phyloP scores from a whole-genome alignment of 2,888 invertebrate genomes.

The Digitonthophagus gazella region DNA sequence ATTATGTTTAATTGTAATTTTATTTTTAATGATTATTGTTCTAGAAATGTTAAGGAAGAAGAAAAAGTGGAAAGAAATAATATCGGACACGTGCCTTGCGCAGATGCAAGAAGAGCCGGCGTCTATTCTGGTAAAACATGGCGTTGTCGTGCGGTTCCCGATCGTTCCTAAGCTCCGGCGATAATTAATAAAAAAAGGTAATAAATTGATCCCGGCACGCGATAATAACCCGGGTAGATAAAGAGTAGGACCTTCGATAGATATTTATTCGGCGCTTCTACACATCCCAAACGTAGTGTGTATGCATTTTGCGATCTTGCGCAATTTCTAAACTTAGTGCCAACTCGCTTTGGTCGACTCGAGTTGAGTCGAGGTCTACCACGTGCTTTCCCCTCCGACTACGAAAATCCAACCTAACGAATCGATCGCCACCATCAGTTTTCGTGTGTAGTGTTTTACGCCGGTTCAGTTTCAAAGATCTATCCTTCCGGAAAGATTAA shows the following conservation, averaged over 20 bases:
- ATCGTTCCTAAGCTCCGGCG: background rate
- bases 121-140: background rate
- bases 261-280: background rate
- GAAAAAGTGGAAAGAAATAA: background rate
- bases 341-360: background rate
- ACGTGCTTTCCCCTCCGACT: slow-evolving; percentile 8
- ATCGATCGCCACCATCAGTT: background rate
- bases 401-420: background rate
- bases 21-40: background rate
- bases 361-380: slow-evolving; percentile 2
- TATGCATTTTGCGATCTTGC: background rate
- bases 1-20: background rate
- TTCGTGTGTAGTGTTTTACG: background rate
- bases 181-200: background rate
- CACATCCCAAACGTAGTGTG: too few relatives aligned
- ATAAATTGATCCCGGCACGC: background rate
- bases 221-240: background rate
- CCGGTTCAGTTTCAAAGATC: background rate
- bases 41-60: background rate
- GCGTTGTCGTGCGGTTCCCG: background rate
- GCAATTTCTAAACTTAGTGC: slow-evolving; percentile 13
- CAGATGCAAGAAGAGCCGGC: background rate
- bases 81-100: background rate
- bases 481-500: too few relatives aligned
- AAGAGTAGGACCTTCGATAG: background rate